These are phyloP conservation scores for Colossoma macropomum DNA, from an alignment of 2,113 vertebrate genomes.

Conservation along the genomic window DNA sequence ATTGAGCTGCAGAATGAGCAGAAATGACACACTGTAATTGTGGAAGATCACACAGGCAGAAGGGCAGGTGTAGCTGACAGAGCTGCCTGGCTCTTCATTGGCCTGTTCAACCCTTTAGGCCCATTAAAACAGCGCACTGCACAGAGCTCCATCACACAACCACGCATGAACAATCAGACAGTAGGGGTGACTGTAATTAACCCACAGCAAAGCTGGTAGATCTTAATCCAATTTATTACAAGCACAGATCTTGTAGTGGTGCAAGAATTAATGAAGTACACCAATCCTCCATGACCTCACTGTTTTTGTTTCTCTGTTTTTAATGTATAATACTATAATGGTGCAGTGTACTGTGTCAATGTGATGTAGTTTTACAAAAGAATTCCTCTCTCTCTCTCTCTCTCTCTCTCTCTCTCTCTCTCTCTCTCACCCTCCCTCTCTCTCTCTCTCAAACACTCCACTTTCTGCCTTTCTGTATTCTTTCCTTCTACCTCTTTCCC, in stretches of 20 bases:
- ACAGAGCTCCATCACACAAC: conserved; percentile 71
- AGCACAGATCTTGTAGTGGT: conserved; percentile 72
- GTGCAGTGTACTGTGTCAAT: not conserved
- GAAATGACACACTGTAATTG: conserved; percentile 39
- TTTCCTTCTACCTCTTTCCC: too few species aligned
- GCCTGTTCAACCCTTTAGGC: conserved; percentile 23
- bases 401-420: not conserved
- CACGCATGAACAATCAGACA: conserved; percentile 75
- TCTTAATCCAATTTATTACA: conserved; percentile 80
- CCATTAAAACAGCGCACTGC: conserved; percentile 57
- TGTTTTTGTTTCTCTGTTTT: conserved; percentile 33
- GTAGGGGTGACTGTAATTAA: conserved; percentile 81
- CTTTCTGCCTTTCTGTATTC: too few species aligned
- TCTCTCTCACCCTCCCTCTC: not conserved
- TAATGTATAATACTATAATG: not conserved
- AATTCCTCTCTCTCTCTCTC: not conserved
- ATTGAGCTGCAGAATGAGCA: conserved; percentile 12
- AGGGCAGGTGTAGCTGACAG: not conserved
- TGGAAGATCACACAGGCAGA: conserved; percentile 19
- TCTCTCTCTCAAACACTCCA: not conserved
- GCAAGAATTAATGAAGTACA: conserved; percentile 69
- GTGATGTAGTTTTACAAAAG: not conserved
- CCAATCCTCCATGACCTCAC: conserved; percentile 23
- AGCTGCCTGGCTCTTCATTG: conserved; percentile 22
- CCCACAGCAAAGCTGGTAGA: conserved; percentile 75